Conservation (phyloP, 2,888 invertebrate species). For the Scaptodrosophila latifasciaeformis region DNA sequence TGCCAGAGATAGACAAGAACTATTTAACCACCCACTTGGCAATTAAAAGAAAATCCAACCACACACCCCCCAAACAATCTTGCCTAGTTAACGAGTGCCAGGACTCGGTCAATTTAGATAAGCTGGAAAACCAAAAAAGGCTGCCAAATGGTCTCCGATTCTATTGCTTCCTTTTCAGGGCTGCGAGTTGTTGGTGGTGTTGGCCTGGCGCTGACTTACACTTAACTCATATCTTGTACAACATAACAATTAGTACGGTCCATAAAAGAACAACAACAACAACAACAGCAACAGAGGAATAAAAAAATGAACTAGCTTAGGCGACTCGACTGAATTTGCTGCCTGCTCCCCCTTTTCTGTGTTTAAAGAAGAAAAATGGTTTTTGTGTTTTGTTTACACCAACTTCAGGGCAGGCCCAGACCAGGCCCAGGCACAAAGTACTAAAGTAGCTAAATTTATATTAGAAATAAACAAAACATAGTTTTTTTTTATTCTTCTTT, state of each 20-base stretch:
- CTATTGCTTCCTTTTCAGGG: constrained; percentile 6
- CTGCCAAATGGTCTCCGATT: neutral
- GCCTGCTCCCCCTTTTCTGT: neutral
- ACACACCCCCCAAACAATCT: neutral
- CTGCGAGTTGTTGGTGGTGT: too few species aligned
- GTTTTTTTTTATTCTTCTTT: too few species aligned
- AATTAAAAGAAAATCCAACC: constrained; percentile 23
- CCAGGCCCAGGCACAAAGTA: constrained; percentile 40
- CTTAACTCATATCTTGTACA: constrained; percentile 63
- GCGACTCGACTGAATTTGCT: too few species aligned
- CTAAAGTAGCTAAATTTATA: constrained; percentile 66
- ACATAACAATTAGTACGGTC: constrained; percentile 60
- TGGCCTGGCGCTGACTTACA: constrained; percentile 26
- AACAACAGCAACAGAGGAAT: too few species aligned
- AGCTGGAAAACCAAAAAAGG: too few species aligned
- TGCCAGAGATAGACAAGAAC: too few species aligned
- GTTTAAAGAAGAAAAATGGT: constrained; percentile 12
- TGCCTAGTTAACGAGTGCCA: neutral
- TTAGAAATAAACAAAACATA: constrained; percentile 58
- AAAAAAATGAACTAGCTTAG: too few species aligned
- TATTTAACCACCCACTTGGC: constrained; percentile 12
- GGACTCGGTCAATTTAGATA: constrained; percentile 54
- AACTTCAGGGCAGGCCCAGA: too few species aligned
- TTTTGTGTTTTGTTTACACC: constrained; percentile 51
- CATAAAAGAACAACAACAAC: constrained; percentile 46